Percentiles rank a stretch among this genome's conserved stretches.
Conservation (phyloP, 2,888 invertebrate species). For the Ophion ventricosus region DNA sequence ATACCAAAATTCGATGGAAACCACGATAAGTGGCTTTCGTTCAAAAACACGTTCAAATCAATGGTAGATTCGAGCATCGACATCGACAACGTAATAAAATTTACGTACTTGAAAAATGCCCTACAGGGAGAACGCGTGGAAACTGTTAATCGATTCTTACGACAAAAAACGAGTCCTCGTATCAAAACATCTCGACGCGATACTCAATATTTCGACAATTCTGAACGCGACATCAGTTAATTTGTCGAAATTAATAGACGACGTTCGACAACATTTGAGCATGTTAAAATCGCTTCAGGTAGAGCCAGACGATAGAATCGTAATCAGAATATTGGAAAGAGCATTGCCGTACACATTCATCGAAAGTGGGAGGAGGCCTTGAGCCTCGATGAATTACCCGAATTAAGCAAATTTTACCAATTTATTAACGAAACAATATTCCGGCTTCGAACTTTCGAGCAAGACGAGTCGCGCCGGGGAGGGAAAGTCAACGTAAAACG, state of each 20-base stretch:
- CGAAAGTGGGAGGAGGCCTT: slow-evolving; percentile 38
- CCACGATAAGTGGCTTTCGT: slow-evolving; percentile 59
- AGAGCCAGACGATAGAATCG: slow-evolving; percentile 31
- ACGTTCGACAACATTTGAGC: slow-evolving; percentile 64
- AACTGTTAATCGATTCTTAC: slow-evolving; percentile 45
- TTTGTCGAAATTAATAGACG: slow-evolving; percentile 34
- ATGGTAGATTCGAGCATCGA: slow-evolving; percentile 60
- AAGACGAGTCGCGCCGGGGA: slow-evolving; percentile 25
- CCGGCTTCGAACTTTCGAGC: slow-evolving; percentile 21
- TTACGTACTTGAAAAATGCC: slow-evolving; percentile 48
- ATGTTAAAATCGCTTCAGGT: slow-evolving; percentile 65
- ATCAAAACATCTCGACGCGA: slow-evolving; percentile 57
- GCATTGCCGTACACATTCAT: slow-evolving; percentile 32
- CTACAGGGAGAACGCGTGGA: slow-evolving; percentile 55
- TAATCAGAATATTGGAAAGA: slow-evolving; percentile 30
- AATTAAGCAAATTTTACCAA: slow-evolving; percentile 26
- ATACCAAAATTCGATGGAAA: slow-evolving; percentile 65
- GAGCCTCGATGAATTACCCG: too few relatives aligned
- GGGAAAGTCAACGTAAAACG: slow-evolving; percentile 1
- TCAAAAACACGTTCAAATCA: slow-evolving; percentile 49
- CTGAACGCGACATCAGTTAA: slow-evolving; percentile 14
- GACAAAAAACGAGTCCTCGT: slow-evolving; percentile 63
- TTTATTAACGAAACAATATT: slow-evolving; percentile 28
- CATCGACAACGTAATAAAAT: slow-evolving; percentile 60
- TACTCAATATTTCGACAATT: slow-evolving; percentile 47